A percentile compares a stretch with the other conserved stretches of the same genome.
phyloP scores from a whole-genome alignment of 2,113 vertebrate genomes.

The Perca fluviatilis region DNA sequence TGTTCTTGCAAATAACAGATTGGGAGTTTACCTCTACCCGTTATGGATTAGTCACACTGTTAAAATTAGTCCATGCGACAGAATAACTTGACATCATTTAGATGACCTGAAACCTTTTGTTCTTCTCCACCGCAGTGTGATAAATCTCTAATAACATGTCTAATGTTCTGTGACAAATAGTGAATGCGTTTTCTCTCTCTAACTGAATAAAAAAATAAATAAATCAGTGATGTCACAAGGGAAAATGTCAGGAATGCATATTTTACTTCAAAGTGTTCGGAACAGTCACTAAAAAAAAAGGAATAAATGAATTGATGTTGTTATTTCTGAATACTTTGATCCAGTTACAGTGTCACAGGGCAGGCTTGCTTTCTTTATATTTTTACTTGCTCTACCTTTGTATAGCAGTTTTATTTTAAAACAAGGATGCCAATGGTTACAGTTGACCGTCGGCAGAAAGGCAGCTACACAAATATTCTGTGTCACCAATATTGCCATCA shows the following conservation, averaged over 20 bases:
- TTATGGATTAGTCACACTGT: conserved; percentile 16
- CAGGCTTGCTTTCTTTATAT: neutral
- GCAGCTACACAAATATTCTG: conserved; percentile 15
- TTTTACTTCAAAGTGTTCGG: neutral
- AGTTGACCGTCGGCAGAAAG: neutral
- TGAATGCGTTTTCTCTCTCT: neutral
- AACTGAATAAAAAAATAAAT: neutral
- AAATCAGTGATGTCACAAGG: neutral
- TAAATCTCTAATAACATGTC: conserved; percentile 41
- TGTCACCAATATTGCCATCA: neutral
- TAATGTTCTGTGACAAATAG: conserved; percentile 36
- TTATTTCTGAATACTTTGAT: neutral
- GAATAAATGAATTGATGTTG: neutral
- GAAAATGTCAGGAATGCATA: neutral
- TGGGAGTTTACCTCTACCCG: neutral
- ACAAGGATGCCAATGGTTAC: conserved; percentile 32
- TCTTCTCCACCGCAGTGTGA: conserved; percentile 15
- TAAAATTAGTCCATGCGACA: conserved; percentile 13
- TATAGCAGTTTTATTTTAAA: neutral
- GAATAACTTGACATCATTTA: conserved; percentile 39
- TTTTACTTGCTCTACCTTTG: neutral
- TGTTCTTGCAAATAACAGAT: neutral
- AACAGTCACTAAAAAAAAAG: neutral
- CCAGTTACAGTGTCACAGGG: neutral
- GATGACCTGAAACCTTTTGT: conserved; percentile 38